Base-by-base conservation (phyloP, 2,113 vertebrate species). In the Cardinalis cardinalis region DNA sequence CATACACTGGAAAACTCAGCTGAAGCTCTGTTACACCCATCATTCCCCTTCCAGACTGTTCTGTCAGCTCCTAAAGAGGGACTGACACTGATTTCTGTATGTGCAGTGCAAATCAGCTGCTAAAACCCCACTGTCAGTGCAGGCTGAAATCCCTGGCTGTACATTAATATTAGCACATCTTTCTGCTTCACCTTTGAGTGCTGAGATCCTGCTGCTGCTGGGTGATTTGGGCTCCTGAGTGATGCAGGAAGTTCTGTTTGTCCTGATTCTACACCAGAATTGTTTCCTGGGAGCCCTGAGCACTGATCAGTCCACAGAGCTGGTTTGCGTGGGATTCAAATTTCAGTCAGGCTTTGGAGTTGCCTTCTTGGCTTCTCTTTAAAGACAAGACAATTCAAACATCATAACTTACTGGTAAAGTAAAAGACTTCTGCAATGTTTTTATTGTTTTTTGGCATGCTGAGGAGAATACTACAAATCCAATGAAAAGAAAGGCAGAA, bases 381-480 rank as follows among this genome's bases (percentile, higher is more conserved):
- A 73, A 87, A 94, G 87, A 77, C 59, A 36, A 81, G 73, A 58
- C 78, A 85, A 83, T 89, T 85, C 59, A 63, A 82, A 55, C 66
- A 66, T 73, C 43, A 2, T 83, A 80, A 89, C 40, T 92, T 90
- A n/a, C 74, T 73, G 74, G 41, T 94, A 71, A 93, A 96, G 66
- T 87, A 75, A 80, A 93, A 95, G 87, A 40, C 38, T 89, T 77
- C 81, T 64, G 17, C 66, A 7, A 10, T 59, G 55, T 83, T 94
- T 91, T 92, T 48, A 70, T 93, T 88, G 68, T 1, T 18, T 87
- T 84, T 69, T 85, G 84, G 81, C 68, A 23, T 10, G 24, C 66
- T 65, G 70, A 95, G 88, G 80, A 87, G 82, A 94, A 81, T 79
- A 73, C 4, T 69, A 73, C 74, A 70, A 90, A 90, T 64, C n/a